Evolutionary conservation across 2,797 vertebrate genomes (phyloP).

Genomic region (Chrysocyon brachyurus): DNA sequence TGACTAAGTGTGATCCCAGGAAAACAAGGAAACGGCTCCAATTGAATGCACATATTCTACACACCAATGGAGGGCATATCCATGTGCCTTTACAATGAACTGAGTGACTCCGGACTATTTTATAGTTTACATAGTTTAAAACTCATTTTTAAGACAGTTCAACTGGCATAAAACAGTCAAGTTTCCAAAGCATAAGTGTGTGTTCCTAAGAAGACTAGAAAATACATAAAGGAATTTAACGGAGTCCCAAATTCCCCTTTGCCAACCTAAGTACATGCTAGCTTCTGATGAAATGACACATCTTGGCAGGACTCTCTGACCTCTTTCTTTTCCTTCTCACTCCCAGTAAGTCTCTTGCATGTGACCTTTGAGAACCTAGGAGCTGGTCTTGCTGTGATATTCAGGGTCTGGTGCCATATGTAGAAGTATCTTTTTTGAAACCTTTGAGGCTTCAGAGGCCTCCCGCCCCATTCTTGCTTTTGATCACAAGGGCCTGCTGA

Average conservation of each 20-base stretch:
- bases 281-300: not conserved
- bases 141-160: conserved; percentile 8
- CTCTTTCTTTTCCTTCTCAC: not conserved
- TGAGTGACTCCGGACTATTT: not conserved
- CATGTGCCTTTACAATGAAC: not conserved
- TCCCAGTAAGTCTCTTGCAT: not conserved
- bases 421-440: not conserved
- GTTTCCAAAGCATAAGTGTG: conserved; percentile 9
- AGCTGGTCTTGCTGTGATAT: not conserved
- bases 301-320: not conserved
- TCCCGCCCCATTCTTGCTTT: conserved; percentile 5
- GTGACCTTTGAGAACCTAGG: not conserved
- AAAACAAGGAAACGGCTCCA: not conserved
- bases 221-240: not conserved
- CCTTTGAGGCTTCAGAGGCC: not conserved
- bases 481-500: not conserved
- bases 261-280: not conserved
- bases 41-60: not conserved
- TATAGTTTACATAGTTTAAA: conserved; percentile 37
- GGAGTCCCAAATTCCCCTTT: not conserved
- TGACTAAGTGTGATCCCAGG: not conserved
- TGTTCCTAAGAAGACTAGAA: not conserved
- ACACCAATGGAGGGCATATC: not conserved
- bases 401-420: not conserved
- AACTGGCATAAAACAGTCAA: not conserved